Percentiles rank a stretch among this genome's conserved stretches.
Conservation (phyloP, 1,140 invertebrate genomes). For the Panagrolaimus sp. region DNA sequence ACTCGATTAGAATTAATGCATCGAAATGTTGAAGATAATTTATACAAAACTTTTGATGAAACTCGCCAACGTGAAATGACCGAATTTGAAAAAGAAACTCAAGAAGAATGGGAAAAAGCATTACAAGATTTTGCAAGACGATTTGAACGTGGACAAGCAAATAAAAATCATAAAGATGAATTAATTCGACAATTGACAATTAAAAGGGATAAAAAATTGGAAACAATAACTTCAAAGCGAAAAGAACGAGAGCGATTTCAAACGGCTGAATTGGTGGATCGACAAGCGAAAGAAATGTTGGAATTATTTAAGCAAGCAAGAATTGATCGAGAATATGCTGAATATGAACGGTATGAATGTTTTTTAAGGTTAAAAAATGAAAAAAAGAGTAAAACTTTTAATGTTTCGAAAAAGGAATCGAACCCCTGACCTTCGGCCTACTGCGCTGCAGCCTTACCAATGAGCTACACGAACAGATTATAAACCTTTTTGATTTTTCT, state of each 20-base stretch:
- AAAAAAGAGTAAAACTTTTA: too few species aligned
- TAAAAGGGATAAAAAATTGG: conserved; percentile 85
- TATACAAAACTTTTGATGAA: conserved; percentile 82
- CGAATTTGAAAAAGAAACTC: conserved; percentile 69
- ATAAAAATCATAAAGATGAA: conserved; percentile 74
- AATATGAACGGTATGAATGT: not conserved
- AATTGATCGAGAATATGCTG: not conserved
- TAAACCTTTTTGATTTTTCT: too few species aligned
- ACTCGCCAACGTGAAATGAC: conserved; percentile 82
- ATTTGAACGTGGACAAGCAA: conserved; percentile 74
- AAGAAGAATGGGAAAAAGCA: conserved; percentile 94
- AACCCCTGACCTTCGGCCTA: too few species aligned
- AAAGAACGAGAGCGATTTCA: conserved; percentile 86
- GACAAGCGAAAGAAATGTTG: conserved; percentile 90
- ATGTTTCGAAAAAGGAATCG: too few species aligned
- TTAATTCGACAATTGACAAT: conserved; percentile 92
- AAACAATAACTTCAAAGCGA: conserved; percentile 69
- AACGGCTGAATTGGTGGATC: conserved; percentile 85
- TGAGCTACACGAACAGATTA: too few species aligned
- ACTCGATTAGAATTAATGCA: conserved; percentile 87
- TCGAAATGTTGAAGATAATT: conserved; percentile 82
- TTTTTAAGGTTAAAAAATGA: not conserved
- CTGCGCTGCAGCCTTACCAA: too few species aligned
- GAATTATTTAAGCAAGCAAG: conserved; percentile 75
- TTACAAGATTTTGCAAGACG: conserved; percentile 78